These are phyloP conservation scores for Drosophila pseudoananassae DNA, from an alignment of 1,140 invertebrate genomes.

Conservation along the genomic window DNA sequence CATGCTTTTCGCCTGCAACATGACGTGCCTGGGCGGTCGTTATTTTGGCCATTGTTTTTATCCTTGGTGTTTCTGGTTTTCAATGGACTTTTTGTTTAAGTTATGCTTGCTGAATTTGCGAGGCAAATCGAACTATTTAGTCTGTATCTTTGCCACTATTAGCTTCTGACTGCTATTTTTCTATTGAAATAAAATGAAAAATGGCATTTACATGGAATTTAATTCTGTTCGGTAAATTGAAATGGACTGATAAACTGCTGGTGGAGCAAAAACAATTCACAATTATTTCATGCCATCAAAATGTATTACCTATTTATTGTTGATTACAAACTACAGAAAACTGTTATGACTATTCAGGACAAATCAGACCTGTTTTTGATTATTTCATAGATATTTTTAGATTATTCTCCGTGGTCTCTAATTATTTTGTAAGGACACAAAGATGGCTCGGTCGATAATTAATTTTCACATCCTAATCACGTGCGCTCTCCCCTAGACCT, in stretches of 20 bases:
- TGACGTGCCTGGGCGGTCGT: conserved; percentile 45
- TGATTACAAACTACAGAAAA: background rate
- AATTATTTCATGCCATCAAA: background rate
- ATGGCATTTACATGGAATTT: conserved; percentile 30
- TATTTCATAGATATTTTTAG: background rate
- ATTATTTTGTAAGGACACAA: background rate
- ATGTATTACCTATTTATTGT: background rate
- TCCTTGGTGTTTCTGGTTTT: conserved; percentile 18
- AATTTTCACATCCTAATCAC: background rate
- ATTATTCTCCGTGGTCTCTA: background rate
- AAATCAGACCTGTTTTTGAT: too few species aligned
- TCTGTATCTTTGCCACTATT: conserved; percentile 9
- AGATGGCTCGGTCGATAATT: background rate
- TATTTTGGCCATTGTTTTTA: conserved; percentile 43
- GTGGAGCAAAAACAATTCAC: background rate
- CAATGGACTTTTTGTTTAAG: conserved; percentile 5
- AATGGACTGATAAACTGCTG: conserved; percentile 15
- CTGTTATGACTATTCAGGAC: background rate
- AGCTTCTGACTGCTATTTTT: conserved; percentile 8
- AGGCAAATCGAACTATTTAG: conserved; percentile 22
- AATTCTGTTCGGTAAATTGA: background rate
- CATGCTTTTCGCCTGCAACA: conserved; percentile 50
- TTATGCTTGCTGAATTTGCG: conserved; percentile 23
- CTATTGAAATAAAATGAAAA: conserved; percentile 13
- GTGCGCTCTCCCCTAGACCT: background rate